Percentiles rank a stretch among this genome's conserved stretches.
phyloP scores from a whole-genome alignment of 2,888 invertebrate genomes.

The Dynastes hyllus region DNA sequence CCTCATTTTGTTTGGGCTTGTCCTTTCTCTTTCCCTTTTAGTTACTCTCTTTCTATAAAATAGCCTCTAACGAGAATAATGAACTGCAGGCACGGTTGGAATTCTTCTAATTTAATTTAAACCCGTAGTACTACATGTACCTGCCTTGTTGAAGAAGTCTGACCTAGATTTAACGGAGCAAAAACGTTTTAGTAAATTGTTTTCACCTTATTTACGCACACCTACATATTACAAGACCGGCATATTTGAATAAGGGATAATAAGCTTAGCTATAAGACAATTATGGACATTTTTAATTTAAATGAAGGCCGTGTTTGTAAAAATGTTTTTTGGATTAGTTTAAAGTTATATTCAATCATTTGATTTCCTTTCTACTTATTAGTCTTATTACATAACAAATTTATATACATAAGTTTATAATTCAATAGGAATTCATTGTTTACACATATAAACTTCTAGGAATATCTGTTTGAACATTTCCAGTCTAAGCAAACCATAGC shows the following conservation, averaged over 20 bases:
- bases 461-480: too few relatives aligned
- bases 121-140: neutral
- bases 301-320: too few relatives aligned
- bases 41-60: constrained; percentile 3
- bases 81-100: neutral
- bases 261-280: too few relatives aligned
- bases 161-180: constrained; percentile 12
- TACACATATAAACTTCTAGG: too few relatives aligned
- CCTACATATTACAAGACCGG: neutral
- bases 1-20: neutral
- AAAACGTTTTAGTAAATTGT: neutral
- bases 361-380: neutral
- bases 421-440: neutral
- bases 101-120: constrained; percentile 35
- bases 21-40: constrained; percentile 19
- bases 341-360: too few relatives aligned
- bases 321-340: too few relatives aligned
- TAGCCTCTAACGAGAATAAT: neutral
- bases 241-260: too few relatives aligned
- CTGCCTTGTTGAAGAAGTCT: constrained; percentile 3
- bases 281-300: too few relatives aligned
- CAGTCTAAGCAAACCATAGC: too few relatives aligned
- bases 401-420: neutral
- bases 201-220: neutral
- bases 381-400: neutral